These are phyloP conservation scores for Salticus scenicus DNA, from an alignment of 2,888 invertebrate species.

Conservation along the genomic window DNA sequence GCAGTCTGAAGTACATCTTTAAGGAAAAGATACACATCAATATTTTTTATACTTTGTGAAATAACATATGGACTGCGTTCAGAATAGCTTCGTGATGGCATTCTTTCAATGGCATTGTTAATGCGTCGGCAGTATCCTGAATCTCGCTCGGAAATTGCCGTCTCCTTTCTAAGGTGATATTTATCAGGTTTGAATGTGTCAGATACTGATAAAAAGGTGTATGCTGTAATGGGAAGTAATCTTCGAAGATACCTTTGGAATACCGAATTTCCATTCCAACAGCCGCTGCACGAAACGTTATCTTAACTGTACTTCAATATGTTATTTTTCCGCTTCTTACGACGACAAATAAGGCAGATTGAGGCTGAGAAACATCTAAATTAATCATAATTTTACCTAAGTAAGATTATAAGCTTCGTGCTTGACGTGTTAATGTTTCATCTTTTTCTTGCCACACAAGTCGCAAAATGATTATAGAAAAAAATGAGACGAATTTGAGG, in stretches of 20 bases:
- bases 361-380: neutral
- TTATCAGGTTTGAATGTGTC: neutral
- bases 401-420: neutral
- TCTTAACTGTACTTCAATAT: neutral
- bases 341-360: slow-evolving; percentile 13
- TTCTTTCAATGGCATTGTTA: neutral
- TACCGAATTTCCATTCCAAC: neutral
- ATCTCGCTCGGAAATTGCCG: neutral
- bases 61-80: no score
- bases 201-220: neutral
- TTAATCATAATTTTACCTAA: neutral
- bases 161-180: neutral
- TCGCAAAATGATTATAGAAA: neutral
- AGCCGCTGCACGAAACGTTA: neutral
- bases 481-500: no score
- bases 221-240: neutral
- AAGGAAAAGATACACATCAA: no score
- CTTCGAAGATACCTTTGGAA: neutral
- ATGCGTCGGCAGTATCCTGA: neutral
- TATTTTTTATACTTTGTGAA: no score
- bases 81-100: neutral
- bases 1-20: no score
- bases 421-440: neutral
- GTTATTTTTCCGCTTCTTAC: neutral
- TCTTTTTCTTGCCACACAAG: neutral